These are phyloP conservation scores for Forbesichthys papilliferus DNA, from an alignment of 2,113 vertebrate species.

Conservation along the genomic window DNA sequence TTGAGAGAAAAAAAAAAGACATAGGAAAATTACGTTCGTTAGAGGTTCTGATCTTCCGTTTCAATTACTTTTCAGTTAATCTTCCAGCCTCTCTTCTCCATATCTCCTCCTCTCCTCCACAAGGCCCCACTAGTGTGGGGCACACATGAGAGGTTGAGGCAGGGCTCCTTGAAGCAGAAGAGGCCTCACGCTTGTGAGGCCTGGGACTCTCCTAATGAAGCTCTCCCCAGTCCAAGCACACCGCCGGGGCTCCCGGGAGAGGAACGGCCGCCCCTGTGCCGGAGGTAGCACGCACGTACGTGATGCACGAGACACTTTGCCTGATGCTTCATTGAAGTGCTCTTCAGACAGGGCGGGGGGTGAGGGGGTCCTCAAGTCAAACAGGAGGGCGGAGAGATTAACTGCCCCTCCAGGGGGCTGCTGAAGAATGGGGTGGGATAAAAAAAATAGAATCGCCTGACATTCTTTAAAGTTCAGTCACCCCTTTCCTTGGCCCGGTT, in stretches of 20 bases:
- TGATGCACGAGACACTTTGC: too few relatives aligned
- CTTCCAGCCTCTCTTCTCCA: too few relatives aligned
- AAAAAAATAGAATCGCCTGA: not conserved
- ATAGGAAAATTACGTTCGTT: too few relatives aligned
- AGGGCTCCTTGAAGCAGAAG: conserved; percentile 24
- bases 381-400: conserved; percentile 29
- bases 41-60: too few relatives aligned
- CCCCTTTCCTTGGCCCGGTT: conserved; percentile 17
- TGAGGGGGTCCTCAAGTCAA: conserved; percentile 46
- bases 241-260: conserved; percentile 19
- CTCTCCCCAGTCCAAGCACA: conserved; percentile 61
- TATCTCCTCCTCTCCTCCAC: too few relatives aligned
- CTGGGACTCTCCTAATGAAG: conserved; percentile 62
- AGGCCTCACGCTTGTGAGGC: conserved; percentile 30
- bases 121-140: conserved; percentile 20
- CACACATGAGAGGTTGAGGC: conserved; percentile 24
- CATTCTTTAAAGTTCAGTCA: conserved; percentile 33
- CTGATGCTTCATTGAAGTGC: conserved; percentile 53
- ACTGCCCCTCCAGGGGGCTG: conserved; percentile 19
- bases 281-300: conserved; percentile 27
- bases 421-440: conserved; percentile 22
- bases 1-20: too few relatives aligned
- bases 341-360: conserved; percentile 39
- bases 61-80: too few relatives aligned
- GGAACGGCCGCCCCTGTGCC: conserved; percentile 39